A percentile compares a stretch with the other conserved stretches of the same genome.
Conservation (phyloP, 2,113 vertebrate genomes). For the Globicephala melas region DNA sequence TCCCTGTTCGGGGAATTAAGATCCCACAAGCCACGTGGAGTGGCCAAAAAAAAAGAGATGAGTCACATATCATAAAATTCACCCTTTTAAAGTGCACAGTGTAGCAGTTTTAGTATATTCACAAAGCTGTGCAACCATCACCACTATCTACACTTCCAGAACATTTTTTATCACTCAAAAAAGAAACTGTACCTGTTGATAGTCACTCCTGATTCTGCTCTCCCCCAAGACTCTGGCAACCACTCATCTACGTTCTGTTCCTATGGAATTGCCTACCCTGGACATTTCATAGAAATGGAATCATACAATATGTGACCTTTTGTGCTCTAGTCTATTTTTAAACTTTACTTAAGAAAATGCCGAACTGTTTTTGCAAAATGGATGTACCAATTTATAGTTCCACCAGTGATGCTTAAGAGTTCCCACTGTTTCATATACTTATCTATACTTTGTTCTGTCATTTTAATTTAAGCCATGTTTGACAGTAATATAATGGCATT, state of each 20-base stretch:
- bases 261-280: neutral
- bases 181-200: neutral
- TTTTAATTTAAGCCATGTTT: neutral
- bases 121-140: neutral
- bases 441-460: neutral
- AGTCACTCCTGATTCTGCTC: neutral
- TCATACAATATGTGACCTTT: neutral
- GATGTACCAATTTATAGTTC: neutral
- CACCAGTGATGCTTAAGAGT: neutral
- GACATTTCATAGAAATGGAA: neutral
- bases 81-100: neutral
- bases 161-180: neutral
- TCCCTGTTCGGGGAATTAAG: neutral
- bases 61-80: neutral
- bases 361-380: neutral
- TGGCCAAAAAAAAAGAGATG: neutral
- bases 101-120: neutral
- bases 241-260: neutral
- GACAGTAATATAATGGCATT: neutral
- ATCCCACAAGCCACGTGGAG: neutral
- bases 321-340: neutral
- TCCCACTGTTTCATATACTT: neutral
- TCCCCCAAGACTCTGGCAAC: neutral
- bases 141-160: neutral
- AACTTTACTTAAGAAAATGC: neutral